Evolutionary conservation across 2,113 vertebrate genomes (phyloP).

Genomic region (Corynorhinus townsendii): DNA sequence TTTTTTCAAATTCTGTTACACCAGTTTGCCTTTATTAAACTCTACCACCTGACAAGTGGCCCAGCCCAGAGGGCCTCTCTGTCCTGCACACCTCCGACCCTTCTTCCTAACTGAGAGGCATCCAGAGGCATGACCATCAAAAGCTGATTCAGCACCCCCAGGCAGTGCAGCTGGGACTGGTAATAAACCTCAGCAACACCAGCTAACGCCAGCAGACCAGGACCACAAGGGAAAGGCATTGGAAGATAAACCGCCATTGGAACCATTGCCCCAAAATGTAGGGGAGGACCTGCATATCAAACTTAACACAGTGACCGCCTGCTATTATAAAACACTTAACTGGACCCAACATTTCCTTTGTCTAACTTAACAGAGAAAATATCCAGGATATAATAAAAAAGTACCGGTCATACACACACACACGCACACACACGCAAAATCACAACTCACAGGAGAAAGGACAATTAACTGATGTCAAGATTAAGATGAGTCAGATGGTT

Average conservation of each 20-base stretch:
- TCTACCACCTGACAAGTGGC: not conserved
- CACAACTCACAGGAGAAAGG: not conserved
- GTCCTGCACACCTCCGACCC: not conserved
- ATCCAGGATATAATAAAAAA: not conserved
- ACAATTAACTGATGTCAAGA: not conserved
- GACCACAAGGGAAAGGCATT: not conserved
- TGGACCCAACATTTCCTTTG: not conserved
- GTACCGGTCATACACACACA: not conserved
- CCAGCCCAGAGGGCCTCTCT: not conserved
- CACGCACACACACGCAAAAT: not conserved
- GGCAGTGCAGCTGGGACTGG: not conserved
- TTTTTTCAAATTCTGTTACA: not conserved
- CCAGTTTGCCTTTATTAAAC: not conserved
- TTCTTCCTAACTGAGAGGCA: not conserved
- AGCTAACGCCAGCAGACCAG: not conserved
- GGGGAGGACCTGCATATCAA: not conserved
- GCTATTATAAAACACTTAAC: not conserved
- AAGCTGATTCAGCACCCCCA: not conserved
- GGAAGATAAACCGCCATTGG: not conserved
- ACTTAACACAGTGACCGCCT: not conserved
- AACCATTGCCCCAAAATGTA: not conserved
- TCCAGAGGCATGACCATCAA: not conserved
- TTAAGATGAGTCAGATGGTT: not conserved
- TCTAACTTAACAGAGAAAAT: not conserved
- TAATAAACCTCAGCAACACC: not conserved